Conservation (phyloP, 2,888 invertebrate species). For the Netelia fuscicornis region DNA sequence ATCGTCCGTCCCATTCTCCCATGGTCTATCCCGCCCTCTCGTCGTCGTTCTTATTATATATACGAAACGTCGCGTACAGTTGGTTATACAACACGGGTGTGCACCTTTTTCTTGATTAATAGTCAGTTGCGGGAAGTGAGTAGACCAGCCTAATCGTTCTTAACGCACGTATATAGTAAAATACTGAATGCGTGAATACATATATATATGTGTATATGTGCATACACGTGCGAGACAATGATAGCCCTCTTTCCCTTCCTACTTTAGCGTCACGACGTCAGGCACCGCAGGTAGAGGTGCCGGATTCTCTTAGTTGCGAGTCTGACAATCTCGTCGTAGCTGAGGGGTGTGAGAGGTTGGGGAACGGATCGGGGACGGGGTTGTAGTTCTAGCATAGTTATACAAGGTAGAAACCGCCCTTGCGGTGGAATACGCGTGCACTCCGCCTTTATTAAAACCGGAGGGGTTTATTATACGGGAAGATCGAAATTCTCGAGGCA, state of each 20-base stretch:
- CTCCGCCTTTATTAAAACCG: slow-evolving; percentile 38
- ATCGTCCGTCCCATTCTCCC: slow-evolving; percentile 15
- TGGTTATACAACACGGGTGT: background rate
- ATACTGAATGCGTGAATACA: background rate
- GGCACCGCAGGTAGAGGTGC: background rate
- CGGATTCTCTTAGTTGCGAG: slow-evolving; percentile 13
- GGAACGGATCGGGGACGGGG: background rate
- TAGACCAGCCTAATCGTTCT: slow-evolving; percentile 9
- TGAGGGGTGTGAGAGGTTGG: too few species aligned
- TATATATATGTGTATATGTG: background rate
- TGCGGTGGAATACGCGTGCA: background rate
- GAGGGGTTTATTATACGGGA: slow-evolving; percentile 23
- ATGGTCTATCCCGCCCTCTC: background rate
- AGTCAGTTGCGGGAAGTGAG: slow-evolving; percentile 36
- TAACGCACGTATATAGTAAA: background rate
- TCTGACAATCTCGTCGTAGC: slow-evolving; percentile 27
- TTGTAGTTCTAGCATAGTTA: background rate
- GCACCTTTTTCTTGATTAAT: slow-evolving; percentile 49
- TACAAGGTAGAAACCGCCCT: background rate
- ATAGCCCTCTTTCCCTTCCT: slow-evolving; percentile 2
- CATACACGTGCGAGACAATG: slow-evolving; percentile 2
- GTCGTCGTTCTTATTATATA: background rate
- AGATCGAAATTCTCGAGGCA: slow-evolving; percentile 17
- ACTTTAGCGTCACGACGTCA: slow-evolving; percentile 18
- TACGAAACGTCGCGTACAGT: background rate